Conservation (phyloP, 2,113 vertebrate genomes). For the Sceloporus undulatus region DNA sequence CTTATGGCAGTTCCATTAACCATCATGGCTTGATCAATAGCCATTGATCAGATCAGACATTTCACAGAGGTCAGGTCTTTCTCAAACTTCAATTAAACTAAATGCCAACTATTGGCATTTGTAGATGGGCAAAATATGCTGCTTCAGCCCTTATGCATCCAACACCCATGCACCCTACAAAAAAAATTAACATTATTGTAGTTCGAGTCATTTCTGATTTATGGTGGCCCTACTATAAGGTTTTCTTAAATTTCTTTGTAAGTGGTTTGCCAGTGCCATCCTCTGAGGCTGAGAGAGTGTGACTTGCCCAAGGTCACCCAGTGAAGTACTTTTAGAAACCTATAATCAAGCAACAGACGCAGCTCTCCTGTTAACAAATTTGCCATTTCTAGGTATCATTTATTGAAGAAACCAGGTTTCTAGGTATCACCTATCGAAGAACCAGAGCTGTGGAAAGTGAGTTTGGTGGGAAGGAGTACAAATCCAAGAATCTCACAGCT, state of each 20-base stretch:
- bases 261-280: no score
- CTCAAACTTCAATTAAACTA: constrained; percentile 20
- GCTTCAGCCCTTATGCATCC: not conserved
- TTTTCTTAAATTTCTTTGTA: no score
- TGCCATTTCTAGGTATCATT: not conserved
- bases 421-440: not conserved
- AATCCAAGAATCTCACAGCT: not conserved
- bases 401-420: not conserved
- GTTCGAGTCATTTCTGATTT: no score
- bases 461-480: not conserved
- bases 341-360: not conserved
- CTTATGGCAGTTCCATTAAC: not conserved
- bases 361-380: not conserved
- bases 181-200: no score
- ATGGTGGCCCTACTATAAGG: no score
- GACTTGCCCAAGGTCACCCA: no score
- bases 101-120: constrained; percentile 33
- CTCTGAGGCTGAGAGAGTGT: no score
- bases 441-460: not conserved
- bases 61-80: not conserved
- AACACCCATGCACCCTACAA: not conserved
- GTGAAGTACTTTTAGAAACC: not conserved
- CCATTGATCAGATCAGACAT: not conserved
- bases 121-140: not conserved
- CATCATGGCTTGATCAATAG: not conserved